Evolutionary conservation across 64 coral and sea anemone species (phyloP), one percentile per base, ranked within the genome.

Genomic region (Montipora efflorescens): DNA sequence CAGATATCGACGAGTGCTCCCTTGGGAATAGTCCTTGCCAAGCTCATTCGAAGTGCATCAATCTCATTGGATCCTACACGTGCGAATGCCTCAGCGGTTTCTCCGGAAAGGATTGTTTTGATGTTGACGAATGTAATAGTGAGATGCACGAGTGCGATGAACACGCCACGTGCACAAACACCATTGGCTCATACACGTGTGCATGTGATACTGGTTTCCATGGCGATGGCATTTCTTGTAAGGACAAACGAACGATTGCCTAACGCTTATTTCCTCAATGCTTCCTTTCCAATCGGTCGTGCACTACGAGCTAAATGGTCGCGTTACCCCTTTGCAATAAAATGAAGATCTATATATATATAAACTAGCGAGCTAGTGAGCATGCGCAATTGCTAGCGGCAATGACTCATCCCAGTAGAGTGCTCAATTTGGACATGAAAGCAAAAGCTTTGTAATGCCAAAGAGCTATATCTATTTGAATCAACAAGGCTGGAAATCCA

Each of bases 151-250:
- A 0, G 8, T 89, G 87, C 16, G 45, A 89, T 78, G 18, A 71
- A 47, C 68, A 78, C 47, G 73, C 87, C 23, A 61, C 51, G 8
- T 89, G 87, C 23, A 55, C 51, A 45, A 89, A 89, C 16, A 89
- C 87, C 47, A 19, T 59, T 22, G 87, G 87, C 47, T 89, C 87
- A 16, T 89, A 74, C 51, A 78, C 55, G 13, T 89, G 87, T 21
- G 10, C n/a, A 3, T 89, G 87, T 44, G 5, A 77, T 18, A 23
- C n/a, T 23, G 87, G 87, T 89, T 89, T 76, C 28, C 43, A 36
- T 89, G 73, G 23, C 45, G 55, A 74, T 47, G 69, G 73, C 9
- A 57, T 23, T 57, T 61, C 67, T 11, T 89, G 87, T 16, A 77
- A 52, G 7, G 82, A 87, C 15, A 66, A 86, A 36, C 36, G 5